Base-by-base conservation (phyloP, 2,113 vertebrate species). In the Cyanoderma ruficeps region DNA sequence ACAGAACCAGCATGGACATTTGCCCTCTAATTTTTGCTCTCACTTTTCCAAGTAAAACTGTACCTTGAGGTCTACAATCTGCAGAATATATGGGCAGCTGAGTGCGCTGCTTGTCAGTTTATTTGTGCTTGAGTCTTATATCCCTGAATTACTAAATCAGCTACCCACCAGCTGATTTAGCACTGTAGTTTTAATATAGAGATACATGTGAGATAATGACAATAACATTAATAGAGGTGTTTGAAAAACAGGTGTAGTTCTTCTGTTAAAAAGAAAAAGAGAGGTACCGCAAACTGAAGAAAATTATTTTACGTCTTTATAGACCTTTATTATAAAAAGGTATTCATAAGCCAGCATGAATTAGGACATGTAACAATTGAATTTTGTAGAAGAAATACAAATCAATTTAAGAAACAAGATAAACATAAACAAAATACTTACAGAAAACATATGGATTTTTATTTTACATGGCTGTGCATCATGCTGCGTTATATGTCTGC, bases 81-180 rank as follows among this genome's bases (percentile, higher is more conserved):
- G 16, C 21, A 53, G 71, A 64, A 59, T 53, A 27, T 10, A 24
- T 1, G 16, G 16, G 46, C 47, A 72, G 4, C 4, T 55, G 46
- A 77, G 27, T 33, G 18, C 0, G 0, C 21, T 74, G 46, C 25
- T 68, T 63, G 9, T n/a, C n/a, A 74, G 6, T 10, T 52, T 68
- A 31, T 82, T 35, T 4, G 2, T 70, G 7, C 6, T 5, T 42
- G 21, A 53, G 19, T 15, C 18, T 63, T 60, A 42, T 21, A 83
- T 19, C 13, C 25, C 25, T 41, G 25, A 85, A 72, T 72, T 75
- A 4, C 0, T 25, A 80, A 72, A 25, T 56, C 41, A 90, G 31
- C 15, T 17, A 24, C 15, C 23, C 10, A 65, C 22, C 13, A 83
- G 5, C 39, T 77, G 59, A n/a, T 1, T 1, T 68, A 63, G 83